Base-by-base conservation (phyloP, 2,113 vertebrate species). In the Pteropus alecto region DNA sequence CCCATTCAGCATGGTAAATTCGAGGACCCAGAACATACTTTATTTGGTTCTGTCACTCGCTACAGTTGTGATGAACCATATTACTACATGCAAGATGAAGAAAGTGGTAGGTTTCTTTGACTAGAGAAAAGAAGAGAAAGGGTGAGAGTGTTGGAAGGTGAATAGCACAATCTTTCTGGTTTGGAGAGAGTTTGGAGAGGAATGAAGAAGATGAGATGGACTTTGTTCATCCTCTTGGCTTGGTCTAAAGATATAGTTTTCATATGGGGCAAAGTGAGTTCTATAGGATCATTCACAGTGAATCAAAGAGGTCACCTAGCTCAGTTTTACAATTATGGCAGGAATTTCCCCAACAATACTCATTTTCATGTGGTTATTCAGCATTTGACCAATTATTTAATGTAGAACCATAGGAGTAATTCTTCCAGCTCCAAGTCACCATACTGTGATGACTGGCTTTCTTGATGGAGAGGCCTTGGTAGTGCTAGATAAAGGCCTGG, bases 11-110 rank as follows among this genome's bases (percentile, higher is more conserved):
- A 99, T 11, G 98, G 98, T 22, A 95, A 82, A 48, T 58, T 56
- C 0, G 0, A 51, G 1, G 98, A 98, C 0, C 0, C 83, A 8
- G 96, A 15, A 0, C 35, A 97, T 4, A 99, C 98, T 77, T 76
- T 96, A 2, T 99, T 98, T 81, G 96, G 97, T 54, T 97, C 98
- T 58, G 67, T 94, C 54, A 83, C 96, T 73, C 95, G 0, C 7
- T 99, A 99, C 33, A 56, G 78, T 0, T 99, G 99, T 77, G 92
- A 98, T 38, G 93, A 97, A 48, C 98, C 98, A 6, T 98, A 98
- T 96, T 99, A 99, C 73, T 96, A 97, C 73, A 56, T 98, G 14
- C 76, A 97, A 41, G 87, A 1, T 30, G 67, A 90, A 61, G 96
- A 51, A 22, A 79, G 96, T 1, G 98, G 99, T 99, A 96, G 94